A percentile compares a stretch with the other conserved stretches of the same genome.
Evolutionary conservation across 2,113 vertebrate genomes (phyloP).

Genomic region (Nyctereutes procyonoides): DNA sequence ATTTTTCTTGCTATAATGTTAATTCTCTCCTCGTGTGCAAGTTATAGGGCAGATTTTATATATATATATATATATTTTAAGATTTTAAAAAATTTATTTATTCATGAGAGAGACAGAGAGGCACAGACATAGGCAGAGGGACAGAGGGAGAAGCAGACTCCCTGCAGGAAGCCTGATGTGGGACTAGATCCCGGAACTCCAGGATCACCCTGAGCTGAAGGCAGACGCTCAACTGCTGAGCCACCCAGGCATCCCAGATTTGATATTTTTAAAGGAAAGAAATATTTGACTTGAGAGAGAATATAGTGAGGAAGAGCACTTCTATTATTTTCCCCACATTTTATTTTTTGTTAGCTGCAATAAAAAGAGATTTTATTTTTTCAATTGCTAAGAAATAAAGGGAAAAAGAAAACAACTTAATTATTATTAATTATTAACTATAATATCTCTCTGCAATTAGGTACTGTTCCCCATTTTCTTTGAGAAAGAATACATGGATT

Average conservation of each 20-base stretch:
- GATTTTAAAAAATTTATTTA: neutral
- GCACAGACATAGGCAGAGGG: too few species aligned
- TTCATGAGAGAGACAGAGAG: too few species aligned
- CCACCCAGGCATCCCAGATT: too few species aligned
- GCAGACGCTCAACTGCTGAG: too few species aligned
- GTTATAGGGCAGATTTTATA: neutral
- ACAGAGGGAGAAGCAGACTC: too few species aligned
- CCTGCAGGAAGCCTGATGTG: too few species aligned
- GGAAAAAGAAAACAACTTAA: neutral
- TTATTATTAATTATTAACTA: neutral
- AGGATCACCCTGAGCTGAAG: too few species aligned
- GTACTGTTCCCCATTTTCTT: slow-evolving; percentile 18
- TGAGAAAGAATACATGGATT: slow-evolving; percentile 19
- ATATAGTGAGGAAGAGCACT: neutral
- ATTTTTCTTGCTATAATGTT: neutral
- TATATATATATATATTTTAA: neutral
- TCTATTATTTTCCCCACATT: neutral
- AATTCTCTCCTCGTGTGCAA: neutral
- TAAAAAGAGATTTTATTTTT: slow-evolving; percentile 40
- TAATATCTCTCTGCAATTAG: neutral
- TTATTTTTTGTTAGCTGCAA: neutral
- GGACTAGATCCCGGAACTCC: too few species aligned
- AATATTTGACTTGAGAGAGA: neutral
- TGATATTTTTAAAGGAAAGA: neutral
- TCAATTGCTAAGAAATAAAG: slow-evolving; percentile 47